Percentiles rank a stretch among this genome's conserved stretches.
Conservation (phyloP, 2,888 invertebrate genomes). For the Caenorhabditis wallacei region DNA sequence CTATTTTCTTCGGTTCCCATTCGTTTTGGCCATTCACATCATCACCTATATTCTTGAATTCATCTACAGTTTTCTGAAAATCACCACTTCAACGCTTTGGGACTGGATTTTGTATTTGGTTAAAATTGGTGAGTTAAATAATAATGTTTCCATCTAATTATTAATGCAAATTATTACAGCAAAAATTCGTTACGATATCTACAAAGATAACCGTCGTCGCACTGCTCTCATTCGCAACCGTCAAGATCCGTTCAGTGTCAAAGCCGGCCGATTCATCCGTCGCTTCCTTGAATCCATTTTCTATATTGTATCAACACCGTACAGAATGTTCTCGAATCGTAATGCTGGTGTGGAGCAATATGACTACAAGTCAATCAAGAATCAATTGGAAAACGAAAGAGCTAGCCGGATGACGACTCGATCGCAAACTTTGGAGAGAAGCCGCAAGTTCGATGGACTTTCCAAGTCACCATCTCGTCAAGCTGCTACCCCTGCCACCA, state of each 20-base stretch:
- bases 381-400: constrained; percentile 47
- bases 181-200: constrained; percentile 19
- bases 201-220: constrained; percentile 36
- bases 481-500: neutral
- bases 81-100: constrained; percentile 38
- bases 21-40: constrained; percentile 30
- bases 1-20: constrained; percentile 25
- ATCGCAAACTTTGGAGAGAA: constrained; percentile 34
- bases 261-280: constrained; percentile 8
- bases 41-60: constrained; percentile 51
- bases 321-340: neutral
- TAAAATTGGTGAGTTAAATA: constrained; percentile 18
- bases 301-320: constrained; percentile 11
- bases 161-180: constrained; percentile 26
- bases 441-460: constrained; percentile 32
- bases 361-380: constrained; percentile 47
- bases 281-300: constrained; percentile 17
- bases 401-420: constrained; percentile 38
- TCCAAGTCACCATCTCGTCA: constrained; percentile 48
- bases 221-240: constrained; percentile 54
- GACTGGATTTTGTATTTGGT: constrained; percentile 41
- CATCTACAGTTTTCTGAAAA: constrained; percentile 35
- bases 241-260: constrained; percentile 36
- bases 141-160: neutral
- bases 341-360: constrained; percentile 43